Evolutionary conservation across 2,888 invertebrate species (phyloP), one percentile per base, ranked within the genome.

Genomic region (Cybosia mesomella): DNA sequence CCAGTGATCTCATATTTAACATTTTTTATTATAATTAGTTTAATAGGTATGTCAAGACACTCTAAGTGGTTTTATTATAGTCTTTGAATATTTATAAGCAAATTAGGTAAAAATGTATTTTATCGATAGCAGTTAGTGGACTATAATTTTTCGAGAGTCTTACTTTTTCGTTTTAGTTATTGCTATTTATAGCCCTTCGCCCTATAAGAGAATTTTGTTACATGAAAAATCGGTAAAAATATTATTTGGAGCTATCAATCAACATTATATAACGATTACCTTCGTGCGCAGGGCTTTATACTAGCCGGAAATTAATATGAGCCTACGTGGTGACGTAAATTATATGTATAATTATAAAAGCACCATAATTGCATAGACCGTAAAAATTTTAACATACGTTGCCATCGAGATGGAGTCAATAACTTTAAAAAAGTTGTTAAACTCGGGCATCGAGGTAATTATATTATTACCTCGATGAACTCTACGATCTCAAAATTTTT

Each of bases 201-300:
- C 13, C 79, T 78, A 87, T 87, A 83, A 86, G 80, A 85, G 82
- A 82, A 86, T 83, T 85, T 85, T 76, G 84, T 85, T 82, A 80
- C 85, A 87, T 88, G 88, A 88, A 91, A 91, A 89, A 89, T 90
- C 86, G 84, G 87, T 88, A 88, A 89, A 90, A 88, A 84, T 82
- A 84, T 83, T 73, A 78, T 84, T 82, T 75, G 59, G 74, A 85
- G 87, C 88, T 85, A 92, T 92, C 91, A 88, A 92, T 92, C 91
- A 92, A 90, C 79, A 90, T 92, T 91, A 91, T 89, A 86, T 86
- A 83, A 83, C 88, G 86, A 90, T 92, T 91, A 91, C 87, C 83
- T 86, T 75, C 81, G 82, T 74, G 76, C 69, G 75, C 76, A 76
- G 74, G 76, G 75, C 77, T 83, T 83, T 86, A 79, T 87, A 89